These are phyloP conservation scores for Oscheius sp. DNA, from an alignment of 2,888 invertebrate genomes.

Conservation along the genomic window DNA sequence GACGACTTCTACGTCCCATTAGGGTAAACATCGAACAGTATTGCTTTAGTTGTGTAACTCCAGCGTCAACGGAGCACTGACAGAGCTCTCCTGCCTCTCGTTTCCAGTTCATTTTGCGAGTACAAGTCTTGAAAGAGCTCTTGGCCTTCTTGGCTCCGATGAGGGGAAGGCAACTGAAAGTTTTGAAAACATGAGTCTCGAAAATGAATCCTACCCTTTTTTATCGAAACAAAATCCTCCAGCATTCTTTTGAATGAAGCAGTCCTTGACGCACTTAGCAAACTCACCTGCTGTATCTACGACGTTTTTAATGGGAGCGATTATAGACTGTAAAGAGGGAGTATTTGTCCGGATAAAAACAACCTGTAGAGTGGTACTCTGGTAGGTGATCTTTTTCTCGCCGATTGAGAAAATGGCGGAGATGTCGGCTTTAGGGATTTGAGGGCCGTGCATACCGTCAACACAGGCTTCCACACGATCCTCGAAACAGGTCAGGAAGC, in stretches of 20 bases:
- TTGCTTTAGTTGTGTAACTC: constrained; percentile 58
- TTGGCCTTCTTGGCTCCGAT: constrained; percentile 60
- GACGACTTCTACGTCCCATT: constrained; percentile 43
- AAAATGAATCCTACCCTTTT: constrained; percentile 46
- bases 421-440: constrained; percentile 64
- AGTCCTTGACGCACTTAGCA: constrained; percentile 64
- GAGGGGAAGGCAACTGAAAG: constrained; percentile 61
- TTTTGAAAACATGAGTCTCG: not conserved
- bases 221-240: constrained; percentile 66
- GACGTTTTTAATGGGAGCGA: constrained; percentile 59
- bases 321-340: constrained; percentile 44
- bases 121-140: constrained; percentile 58
- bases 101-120: constrained; percentile 62
- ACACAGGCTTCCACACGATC: constrained; percentile 62
- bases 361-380: constrained; percentile 42
- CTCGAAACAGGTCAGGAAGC: constrained; percentile 63
- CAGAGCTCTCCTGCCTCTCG: constrained; percentile 64
- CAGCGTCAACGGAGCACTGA: constrained; percentile 64
- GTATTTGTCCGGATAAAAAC: not conserved
- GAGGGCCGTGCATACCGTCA: constrained; percentile 44
- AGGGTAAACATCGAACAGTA: constrained; percentile 62
- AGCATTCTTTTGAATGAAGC: constrained; percentile 62
- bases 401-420: constrained; percentile 61
- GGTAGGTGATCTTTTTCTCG: constrained; percentile 54
- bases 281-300: constrained; percentile 65